Evolutionary conservation across 2,113 vertebrate species (phyloP), one percentile per base, ranked within the genome.

Genomic region (Suricata suricatta): DNA sequence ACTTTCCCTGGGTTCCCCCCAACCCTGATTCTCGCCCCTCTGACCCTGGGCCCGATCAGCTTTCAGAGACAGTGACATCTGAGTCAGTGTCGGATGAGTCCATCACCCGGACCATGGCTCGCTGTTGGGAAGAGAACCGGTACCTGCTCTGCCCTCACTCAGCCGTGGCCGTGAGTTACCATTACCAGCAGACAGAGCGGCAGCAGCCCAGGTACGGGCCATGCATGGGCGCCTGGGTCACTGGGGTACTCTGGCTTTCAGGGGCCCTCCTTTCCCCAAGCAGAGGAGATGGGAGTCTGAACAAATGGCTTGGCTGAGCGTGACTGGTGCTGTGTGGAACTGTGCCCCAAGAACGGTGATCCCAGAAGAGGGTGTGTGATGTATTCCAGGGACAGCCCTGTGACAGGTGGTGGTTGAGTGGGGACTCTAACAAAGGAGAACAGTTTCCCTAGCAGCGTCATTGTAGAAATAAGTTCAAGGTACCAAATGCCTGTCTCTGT

Each of bases 141-240:
- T 99, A 98, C 93, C 93, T 99, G 97, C 95, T 99, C 92, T 99
- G 99, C 10, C 99, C 99, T 2, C 99, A 99, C 88, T 98, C 99
- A 0, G 99, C 99, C 0, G 98, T 99, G 88, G 99, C 98, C 0
- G 98, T 97, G 79, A 98, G 97, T 96, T 99, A 98, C 94, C 99
- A 99, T 88, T 99, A 99, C 77, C 98, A 95, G 2, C 96, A 98
- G 68, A 21, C 4, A 0, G 92, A 87, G 0, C 1, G 79, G n/a
- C 84, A 74, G 23, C 92, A 80, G 27, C 80, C 79, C 84, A 97
- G 96, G 98, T 99, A 97, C 3, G 41, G 7, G 54, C 31, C 0
- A 0, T 19, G 29, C 0, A 0, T 19, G 29, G 52, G 41, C 0
- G 0, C 29, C 52, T 47, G 87, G 52, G 64, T 44, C 33, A n/a